phyloP scores from a whole-genome alignment of 2,797 vertebrate species.

The Diceros bicornis region DNA sequence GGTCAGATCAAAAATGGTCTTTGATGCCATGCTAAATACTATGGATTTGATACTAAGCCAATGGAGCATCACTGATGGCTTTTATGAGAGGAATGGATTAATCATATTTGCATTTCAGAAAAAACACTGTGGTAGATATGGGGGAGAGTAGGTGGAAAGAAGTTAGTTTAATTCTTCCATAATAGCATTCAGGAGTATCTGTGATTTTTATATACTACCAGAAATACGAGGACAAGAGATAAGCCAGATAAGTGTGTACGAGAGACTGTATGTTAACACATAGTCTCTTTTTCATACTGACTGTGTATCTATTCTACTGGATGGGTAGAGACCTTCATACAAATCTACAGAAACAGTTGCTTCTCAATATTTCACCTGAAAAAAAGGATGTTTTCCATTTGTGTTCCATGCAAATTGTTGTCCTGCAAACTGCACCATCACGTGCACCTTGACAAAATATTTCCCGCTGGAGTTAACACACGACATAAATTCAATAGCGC shows the following conservation, averaged over 20 bases:
- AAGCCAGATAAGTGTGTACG: background rate
- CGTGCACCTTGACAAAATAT: background rate
- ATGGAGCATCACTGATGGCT: background rate
- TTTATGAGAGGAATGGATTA: background rate
- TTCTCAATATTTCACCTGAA: background rate
- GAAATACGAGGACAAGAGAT: background rate
- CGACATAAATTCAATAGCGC: conserved; percentile 34
- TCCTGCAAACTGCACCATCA: background rate
- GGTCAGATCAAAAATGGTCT: background rate
- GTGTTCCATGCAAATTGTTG: background rate
- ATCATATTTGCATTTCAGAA: background rate
- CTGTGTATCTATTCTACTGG: background rate
- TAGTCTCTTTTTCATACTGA: background rate
- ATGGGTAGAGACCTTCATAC: background rate
- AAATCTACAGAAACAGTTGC: background rate
- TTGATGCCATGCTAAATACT: background rate
- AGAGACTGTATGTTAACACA: background rate
- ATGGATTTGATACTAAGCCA: background rate
- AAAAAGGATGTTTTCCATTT: background rate
- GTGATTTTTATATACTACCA: background rate
- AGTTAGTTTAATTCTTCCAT: background rate
- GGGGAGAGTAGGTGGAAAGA: background rate
- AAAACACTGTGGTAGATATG: background rate
- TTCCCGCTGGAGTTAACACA: conserved; percentile 63
- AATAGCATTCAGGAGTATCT: background rate